A percentile compares a stretch with the other conserved stretches of the same genome.
Conservation (phyloP, 2,888 invertebrate species). For the Drosophila koepferae region DNA sequence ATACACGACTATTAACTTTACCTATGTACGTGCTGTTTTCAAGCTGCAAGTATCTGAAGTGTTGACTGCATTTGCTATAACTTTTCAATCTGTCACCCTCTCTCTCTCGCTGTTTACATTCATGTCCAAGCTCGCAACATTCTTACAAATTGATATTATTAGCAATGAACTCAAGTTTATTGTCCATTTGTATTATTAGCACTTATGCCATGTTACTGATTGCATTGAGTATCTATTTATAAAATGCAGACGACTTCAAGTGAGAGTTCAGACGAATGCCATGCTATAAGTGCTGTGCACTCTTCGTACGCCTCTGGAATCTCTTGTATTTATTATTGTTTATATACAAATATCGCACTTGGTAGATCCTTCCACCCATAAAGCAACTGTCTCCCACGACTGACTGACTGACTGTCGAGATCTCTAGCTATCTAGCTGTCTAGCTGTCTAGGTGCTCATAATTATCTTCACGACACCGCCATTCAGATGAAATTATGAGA, state of each 20-base stretch:
- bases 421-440: not conserved
- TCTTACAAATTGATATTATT: constrained; percentile 1
- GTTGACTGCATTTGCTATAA: not conserved
- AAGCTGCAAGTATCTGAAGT: not conserved
- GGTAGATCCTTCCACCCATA: not conserved
- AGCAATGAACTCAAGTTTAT: constrained; percentile 7
- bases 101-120: not conserved
- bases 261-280: constrained; percentile 31
- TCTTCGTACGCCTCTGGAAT: constrained; percentile 3
- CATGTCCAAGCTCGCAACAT: not conserved
- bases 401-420: not conserved
- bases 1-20: not conserved
- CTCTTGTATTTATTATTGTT: not conserved
- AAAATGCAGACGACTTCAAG: constrained; percentile 39
- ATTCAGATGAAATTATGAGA: constrained; percentile 36
- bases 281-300: not conserved
- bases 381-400: constrained; percentile 1
- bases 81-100: not conserved
- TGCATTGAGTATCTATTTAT: constrained; percentile 39
- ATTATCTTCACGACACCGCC: constrained; percentile 17
- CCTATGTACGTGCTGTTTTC: not conserved
- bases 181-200: not conserved
- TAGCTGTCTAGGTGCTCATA: not conserved
- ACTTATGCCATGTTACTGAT: not conserved
- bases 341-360: not conserved